phyloP scores from a whole-genome alignment of 1,140 invertebrate species.

The Euglossa dilemma region DNA sequence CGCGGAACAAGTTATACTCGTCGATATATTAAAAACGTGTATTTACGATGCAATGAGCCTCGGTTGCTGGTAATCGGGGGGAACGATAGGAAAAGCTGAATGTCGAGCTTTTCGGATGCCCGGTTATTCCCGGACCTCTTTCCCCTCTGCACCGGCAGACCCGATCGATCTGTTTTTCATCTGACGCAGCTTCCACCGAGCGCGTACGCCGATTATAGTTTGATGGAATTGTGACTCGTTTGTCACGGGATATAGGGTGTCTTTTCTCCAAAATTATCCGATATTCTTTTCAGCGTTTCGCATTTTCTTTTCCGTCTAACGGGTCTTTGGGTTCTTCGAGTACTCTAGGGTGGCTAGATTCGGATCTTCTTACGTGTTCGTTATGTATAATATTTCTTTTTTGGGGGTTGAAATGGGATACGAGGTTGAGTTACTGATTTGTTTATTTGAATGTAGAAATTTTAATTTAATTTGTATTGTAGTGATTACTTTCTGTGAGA shows the following conservation, averaged over 20 bases:
- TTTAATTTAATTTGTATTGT: no score
- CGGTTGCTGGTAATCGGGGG: background rate
- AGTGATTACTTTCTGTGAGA: no score
- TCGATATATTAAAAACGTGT: background rate
- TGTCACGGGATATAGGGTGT: background rate
- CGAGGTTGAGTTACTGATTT: no score
- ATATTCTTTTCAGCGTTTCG: no score
- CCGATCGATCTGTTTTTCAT: constrained; percentile 52
- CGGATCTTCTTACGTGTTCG: no score
- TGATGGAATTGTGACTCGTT: background rate
- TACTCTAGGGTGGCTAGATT: no score
- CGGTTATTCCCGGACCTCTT: background rate
- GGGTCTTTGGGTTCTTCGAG: no score
- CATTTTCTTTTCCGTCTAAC: no score
- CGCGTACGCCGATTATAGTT: constrained; percentile 15
- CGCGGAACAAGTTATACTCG: constrained; percentile 13
- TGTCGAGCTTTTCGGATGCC: background rate
- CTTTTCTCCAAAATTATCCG: background rate
- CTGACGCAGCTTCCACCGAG: constrained; percentile 26
- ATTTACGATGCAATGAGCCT: background rate
- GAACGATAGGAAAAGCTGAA: background rate
- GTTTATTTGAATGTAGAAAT: no score
- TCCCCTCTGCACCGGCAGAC: background rate
- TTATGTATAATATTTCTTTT: no score
- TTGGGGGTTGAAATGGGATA: no score